A percentile compares a stretch with the other conserved stretches of the same genome.
Conservation (phyloP, 2,888 invertebrate species). For the Timema podura region DNA sequence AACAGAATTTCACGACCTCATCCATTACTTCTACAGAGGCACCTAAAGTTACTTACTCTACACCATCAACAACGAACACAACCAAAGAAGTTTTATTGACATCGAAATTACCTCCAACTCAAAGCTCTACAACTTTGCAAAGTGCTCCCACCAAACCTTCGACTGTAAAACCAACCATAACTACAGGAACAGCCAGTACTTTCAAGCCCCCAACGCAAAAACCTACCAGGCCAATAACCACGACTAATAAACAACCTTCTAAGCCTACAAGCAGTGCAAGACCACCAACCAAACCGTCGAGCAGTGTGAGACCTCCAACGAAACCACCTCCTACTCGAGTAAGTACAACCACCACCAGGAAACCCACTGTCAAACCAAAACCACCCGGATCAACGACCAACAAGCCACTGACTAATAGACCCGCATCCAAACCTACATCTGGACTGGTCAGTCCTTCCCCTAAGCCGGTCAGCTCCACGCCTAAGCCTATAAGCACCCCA, state of each 20-base stretch:
- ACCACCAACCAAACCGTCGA: background rate
- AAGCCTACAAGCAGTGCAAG: constrained; percentile 19
- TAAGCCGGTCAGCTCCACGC: constrained; percentile 35
- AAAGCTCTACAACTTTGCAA: background rate
- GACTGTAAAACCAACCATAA: constrained; percentile 26
- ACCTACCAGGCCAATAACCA: constrained; percentile 26
- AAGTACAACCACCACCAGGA: constrained; percentile 35
- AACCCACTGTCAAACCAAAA: constrained; percentile 31
- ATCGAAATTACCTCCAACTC: constrained; percentile 8
- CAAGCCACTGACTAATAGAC: background rate
- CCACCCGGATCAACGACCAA: background rate
- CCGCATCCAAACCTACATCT: constrained; percentile 34
- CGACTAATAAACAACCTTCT: constrained; percentile 24
- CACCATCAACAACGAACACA: too few relatives aligned
- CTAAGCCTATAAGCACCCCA: constrained; percentile 31
- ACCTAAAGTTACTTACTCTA: too few relatives aligned
- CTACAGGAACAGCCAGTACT: constrained; percentile 18
- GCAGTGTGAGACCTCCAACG: constrained; percentile 18
- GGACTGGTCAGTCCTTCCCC: constrained; percentile 20
- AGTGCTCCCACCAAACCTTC: constrained; percentile 28
- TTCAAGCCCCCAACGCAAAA: constrained; percentile 18
- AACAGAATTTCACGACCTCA: too few relatives aligned
- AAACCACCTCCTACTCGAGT: constrained; percentile 31
- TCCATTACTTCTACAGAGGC: too few relatives aligned
- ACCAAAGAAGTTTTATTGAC: too few relatives aligned